phyloP scores from a whole-genome alignment of 1,140 invertebrate genomes.

The Stegodyphus dumicola region DNA sequence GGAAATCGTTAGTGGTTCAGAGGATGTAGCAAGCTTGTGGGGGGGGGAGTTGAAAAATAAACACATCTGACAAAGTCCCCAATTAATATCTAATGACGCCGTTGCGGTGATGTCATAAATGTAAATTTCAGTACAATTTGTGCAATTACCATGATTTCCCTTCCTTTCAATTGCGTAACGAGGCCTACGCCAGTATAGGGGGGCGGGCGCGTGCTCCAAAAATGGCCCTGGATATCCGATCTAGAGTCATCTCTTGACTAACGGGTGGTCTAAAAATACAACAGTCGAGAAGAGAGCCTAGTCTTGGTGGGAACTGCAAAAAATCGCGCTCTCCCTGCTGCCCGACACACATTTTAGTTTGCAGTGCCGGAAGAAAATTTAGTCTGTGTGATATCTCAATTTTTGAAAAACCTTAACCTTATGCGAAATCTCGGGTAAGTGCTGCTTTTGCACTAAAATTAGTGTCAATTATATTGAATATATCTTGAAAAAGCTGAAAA shows the following conservation, averaged over 20 bases:
- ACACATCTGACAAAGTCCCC: too few species aligned
- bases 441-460: too few species aligned
- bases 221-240: constrained; percentile 56
- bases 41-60: too few species aligned
- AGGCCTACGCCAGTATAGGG: constrained; percentile 2
- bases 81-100: too few species aligned
- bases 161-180: constrained; percentile 26
- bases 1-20: too few species aligned
- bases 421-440: not conserved
- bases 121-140: too few species aligned
- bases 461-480: too few species aligned
- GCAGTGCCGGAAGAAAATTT: not conserved
- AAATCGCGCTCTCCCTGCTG: constrained; percentile 39
- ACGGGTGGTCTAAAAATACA: constrained; percentile 42
- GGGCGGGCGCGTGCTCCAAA: constrained; percentile 33
- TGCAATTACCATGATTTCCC: not conserved
- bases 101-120: too few species aligned
- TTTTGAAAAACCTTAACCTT: not conserved
- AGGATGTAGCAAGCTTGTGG: too few species aligned
- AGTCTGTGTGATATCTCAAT: not conserved
- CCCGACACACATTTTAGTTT: not conserved
- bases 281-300: constrained; percentile 18
- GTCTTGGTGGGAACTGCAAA: constrained; percentile 26
- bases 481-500: too few species aligned
- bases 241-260: constrained; percentile 38